Percentiles rank a stretch among this genome's conserved stretches.
These are phyloP conservation scores for Dasysyrphus albostriatus DNA, from an alignment of 2,888 invertebrate genomes.

Conservation along the genomic window DNA sequence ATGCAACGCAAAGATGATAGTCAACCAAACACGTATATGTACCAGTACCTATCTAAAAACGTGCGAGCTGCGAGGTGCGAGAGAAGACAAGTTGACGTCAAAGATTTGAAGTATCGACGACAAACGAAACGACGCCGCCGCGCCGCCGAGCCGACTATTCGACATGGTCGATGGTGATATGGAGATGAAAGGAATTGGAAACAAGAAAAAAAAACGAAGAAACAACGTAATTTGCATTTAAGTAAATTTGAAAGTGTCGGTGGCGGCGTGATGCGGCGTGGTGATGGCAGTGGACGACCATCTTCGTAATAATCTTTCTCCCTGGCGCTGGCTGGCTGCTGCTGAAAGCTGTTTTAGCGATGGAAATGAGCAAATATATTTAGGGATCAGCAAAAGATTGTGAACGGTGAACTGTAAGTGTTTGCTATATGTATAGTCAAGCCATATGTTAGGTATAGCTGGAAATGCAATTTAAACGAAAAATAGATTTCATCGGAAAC, in stretches of 20 bases:
- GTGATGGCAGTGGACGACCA: neutral
- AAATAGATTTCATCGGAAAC: constrained; percentile 37
- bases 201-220: constrained; percentile 22
- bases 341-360: neutral
- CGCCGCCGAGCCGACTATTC: neutral
- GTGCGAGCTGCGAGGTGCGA: constrained; percentile 7
- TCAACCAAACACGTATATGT: neutral
- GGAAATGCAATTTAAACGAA: constrained; percentile 22
- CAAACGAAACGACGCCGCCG: neutral
- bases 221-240: constrained; percentile 42
- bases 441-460: neutral
- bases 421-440: neutral
- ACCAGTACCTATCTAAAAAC: too few species aligned
- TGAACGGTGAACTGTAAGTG: constrained; percentile 11
- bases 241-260: constrained; percentile 11
- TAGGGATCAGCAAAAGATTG: constrained; percentile 27
- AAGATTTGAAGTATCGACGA: constrained; percentile 29
- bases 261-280: neutral
- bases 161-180: neutral
- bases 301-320: constrained; percentile 18
- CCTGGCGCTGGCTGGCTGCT: neutral
- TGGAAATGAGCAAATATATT: neutral
- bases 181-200: constrained; percentile 24
- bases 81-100: constrained; percentile 63
- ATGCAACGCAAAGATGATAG: constrained; percentile 40